Conservation (phyloP, 1,140 invertebrate genomes). For the Lepeophtheirus salmonis region DNA sequence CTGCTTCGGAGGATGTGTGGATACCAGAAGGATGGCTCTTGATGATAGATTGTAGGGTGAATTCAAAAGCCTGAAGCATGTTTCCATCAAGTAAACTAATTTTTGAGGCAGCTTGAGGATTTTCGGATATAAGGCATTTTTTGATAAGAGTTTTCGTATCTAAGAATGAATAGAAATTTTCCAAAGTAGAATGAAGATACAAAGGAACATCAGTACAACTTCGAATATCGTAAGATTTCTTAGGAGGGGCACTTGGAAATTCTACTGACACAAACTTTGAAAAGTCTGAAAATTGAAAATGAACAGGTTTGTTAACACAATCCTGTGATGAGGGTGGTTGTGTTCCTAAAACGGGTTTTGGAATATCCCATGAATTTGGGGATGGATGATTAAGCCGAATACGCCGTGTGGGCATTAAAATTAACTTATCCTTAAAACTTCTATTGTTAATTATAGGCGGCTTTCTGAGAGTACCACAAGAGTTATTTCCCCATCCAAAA, state of each 20-base stretch:
- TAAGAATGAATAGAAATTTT: neutral
- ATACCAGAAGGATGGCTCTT: conserved; percentile 18
- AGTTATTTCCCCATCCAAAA: conserved; percentile 17
- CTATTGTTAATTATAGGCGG: conserved; percentile 24
- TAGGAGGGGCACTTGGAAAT: neutral
- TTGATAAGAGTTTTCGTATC: conserved; percentile 12
- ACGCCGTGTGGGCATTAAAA: conserved; percentile 31
- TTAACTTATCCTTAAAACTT: conserved; percentile 25
- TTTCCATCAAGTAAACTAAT: conserved; percentile 30
- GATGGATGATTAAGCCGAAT: conserved; percentile 29
- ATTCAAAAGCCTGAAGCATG: conserved; percentile 27
- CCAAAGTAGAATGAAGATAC: conserved; percentile 13
- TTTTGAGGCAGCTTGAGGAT: conserved; percentile 32
- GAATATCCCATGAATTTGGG: conserved; percentile 29
- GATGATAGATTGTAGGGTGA: conserved; percentile 31
- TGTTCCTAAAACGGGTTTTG: conserved; percentile 31
- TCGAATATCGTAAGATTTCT: neutral
- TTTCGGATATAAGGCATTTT: conserved; percentile 28
- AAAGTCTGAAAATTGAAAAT: no score
- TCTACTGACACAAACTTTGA: neutral
- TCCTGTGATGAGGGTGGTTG: conserved; percentile 35
- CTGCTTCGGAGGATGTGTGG: neutral
- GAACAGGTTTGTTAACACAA: no score
- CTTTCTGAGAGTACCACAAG: conserved; percentile 25
- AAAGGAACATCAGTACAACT: neutral